phyloP scores from a whole-genome alignment of 2,888 invertebrate species.

The Odontocolon sp. region DNA sequence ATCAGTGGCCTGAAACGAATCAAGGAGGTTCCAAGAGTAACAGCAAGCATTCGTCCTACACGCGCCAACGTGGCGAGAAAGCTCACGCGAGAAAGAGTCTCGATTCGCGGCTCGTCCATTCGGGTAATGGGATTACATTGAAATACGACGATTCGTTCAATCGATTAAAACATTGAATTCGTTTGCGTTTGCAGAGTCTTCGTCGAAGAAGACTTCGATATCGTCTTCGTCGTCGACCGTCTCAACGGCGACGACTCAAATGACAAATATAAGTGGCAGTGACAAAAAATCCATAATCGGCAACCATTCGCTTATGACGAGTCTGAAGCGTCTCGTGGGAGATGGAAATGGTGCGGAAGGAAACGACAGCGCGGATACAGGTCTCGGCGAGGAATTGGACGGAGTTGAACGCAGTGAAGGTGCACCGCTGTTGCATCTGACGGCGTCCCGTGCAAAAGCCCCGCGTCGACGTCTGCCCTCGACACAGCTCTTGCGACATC shows the following conservation, averaged over 20 bases:
- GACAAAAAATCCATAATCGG: slow-evolving; percentile 71
- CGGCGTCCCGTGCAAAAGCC: slow-evolving; percentile 84
- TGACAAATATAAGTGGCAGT: slow-evolving; percentile 51
- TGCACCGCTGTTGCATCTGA: slow-evolving; percentile 81
- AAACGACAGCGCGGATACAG: slow-evolving; percentile 65
- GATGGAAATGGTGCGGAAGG: slow-evolving; percentile 68
- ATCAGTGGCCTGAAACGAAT: slow-evolving; percentile 68
- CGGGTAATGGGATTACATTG: slow-evolving; percentile 70
- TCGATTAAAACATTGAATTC: background rate
- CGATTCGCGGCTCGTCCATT: slow-evolving; percentile 69
- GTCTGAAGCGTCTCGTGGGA: slow-evolving; percentile 72
- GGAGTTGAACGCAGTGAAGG: slow-evolving; percentile 80
- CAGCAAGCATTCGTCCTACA: slow-evolving; percentile 65
- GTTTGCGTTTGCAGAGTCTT: slow-evolving; percentile 26
- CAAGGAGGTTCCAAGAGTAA: slow-evolving; percentile 64
- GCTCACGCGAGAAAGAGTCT: slow-evolving; percentile 75
- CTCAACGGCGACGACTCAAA: slow-evolving; percentile 62
- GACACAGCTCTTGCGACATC: slow-evolving; percentile 77
- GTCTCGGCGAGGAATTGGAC: slow-evolving; percentile 80
- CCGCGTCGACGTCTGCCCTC: slow-evolving; percentile 87
- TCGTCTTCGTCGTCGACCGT: slow-evolving; percentile 63
- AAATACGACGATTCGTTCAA: no score
- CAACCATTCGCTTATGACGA: slow-evolving; percentile 70
- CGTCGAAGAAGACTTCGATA: slow-evolving; percentile 64
- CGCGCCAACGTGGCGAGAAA: slow-evolving; percentile 74